These are phyloP conservation scores for Mareca penelope DNA, from an alignment of 2,797 vertebrate genomes.

Conservation along the genomic window DNA sequence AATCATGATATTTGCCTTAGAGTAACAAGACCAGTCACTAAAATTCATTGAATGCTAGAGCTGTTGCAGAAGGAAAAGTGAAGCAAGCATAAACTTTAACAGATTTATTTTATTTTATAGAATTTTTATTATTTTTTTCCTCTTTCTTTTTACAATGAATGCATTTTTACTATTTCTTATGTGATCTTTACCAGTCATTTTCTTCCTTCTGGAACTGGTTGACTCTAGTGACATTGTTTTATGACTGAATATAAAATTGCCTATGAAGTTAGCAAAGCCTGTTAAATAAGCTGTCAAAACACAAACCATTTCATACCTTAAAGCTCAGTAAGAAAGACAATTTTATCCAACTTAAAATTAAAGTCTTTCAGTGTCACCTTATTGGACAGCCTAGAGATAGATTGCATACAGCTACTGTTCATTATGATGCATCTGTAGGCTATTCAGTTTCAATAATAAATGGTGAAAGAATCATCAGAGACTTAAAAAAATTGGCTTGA, in stretches of 20 bases:
- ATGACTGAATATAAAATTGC: slow-evolving; percentile 4
- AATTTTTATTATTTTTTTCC: neutral
- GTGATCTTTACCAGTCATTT: neutral
- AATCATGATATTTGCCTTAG: neutral
- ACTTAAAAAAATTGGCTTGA: neutral
- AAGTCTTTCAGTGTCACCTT: slow-evolving; percentile 25
- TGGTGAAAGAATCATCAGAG: slow-evolving; percentile 16
- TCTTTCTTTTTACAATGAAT: neutral
- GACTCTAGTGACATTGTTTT: neutral
- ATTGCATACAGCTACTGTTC: neutral
- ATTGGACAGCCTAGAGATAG: slow-evolving; percentile 19
- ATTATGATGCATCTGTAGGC: slow-evolving; percentile 29
- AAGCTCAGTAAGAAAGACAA: slow-evolving; percentile 16
- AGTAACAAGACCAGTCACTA: neutral
- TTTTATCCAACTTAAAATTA: slow-evolving; percentile 7
- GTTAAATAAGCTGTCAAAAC: slow-evolving; percentile 59
- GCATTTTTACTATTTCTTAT: neutral
- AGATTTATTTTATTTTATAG: neutral
- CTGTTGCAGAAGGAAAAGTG: neutral
- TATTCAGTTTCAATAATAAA: neutral
- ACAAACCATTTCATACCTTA: neutral
- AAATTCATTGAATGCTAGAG: neutral
- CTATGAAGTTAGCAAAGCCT: slow-evolving; percentile 36
- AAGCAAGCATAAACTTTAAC: neutral
- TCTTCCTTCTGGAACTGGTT: neutral